phyloP scores from a whole-genome alignment of 1,140 invertebrate genomes.

The Macrostomum lignano region DNA sequence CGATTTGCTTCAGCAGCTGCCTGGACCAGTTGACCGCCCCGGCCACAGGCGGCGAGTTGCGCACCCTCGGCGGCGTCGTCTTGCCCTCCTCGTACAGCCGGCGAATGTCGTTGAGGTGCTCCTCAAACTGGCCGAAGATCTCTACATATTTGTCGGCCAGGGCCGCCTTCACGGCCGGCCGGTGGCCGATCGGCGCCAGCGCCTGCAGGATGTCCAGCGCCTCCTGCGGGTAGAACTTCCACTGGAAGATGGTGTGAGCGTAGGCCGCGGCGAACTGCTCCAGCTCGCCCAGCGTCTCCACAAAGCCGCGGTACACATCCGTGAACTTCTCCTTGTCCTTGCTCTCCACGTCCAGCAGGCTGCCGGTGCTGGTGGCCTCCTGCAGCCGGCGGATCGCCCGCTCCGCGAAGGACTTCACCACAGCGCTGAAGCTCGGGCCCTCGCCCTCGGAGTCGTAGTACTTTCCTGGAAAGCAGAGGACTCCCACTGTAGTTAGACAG shows the following conservation, averaged over 20 bases:
- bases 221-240: slow-evolving; percentile 22
- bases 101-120: slow-evolving; percentile 18
- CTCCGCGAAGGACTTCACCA: slow-evolving; percentile 14
- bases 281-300: slow-evolving; percentile 13
- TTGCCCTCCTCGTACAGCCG: slow-evolving; percentile 22
- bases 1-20: slow-evolving; percentile 18
- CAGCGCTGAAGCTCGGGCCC: slow-evolving; percentile 15
- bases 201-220: slow-evolving; percentile 20
- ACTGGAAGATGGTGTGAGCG: slow-evolving; percentile 18
- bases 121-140: slow-evolving; percentile 22
- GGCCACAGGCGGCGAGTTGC: slow-evolving; percentile 22
- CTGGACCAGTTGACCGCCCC: slow-evolving; percentile 24
- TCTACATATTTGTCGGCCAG: slow-evolving; percentile 25
- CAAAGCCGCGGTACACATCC: slow-evolving; percentile 16
- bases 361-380: slow-evolving; percentile 17
- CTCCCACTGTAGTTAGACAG: background rate
- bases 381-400: slow-evolving; percentile 16
- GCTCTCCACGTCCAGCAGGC: slow-evolving; percentile 25
- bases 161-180: slow-evolving; percentile 15
- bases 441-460: slow-evolving; percentile 21
- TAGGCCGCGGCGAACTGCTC: slow-evolving; percentile 22
- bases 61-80: slow-evolving; percentile 16
- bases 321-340: slow-evolving; percentile 25
- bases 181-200: slow-evolving; percentile 15
- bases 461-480: slow-evolving; percentile 11